A percentile compares a stretch with the other conserved stretches of the same genome.
Conservation (phyloP, 1,140 invertebrate genomes). For the Aphaenogaster rudis region DNA sequence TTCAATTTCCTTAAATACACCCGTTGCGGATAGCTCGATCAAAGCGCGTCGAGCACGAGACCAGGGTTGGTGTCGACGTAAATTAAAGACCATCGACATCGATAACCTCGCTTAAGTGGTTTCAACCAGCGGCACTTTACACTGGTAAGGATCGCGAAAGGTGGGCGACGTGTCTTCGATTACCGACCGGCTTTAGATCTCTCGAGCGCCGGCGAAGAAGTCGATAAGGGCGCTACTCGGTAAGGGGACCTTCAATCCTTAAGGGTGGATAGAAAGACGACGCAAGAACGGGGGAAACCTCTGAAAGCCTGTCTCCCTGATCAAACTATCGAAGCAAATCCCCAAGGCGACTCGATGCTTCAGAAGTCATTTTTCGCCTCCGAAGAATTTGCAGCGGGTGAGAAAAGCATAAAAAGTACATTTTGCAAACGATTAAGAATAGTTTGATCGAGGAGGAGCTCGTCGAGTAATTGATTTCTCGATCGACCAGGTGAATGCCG, state of each 20-base stretch:
- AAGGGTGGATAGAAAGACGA: slow-evolving; percentile 28
- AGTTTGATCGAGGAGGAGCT: neutral
- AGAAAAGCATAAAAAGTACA: slow-evolving; percentile 22
- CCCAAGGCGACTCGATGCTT: slow-evolving; percentile 1
- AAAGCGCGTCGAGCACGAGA: slow-evolving; percentile 9
- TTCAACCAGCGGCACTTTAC: slow-evolving; percentile 48
- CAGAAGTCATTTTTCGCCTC: slow-evolving; percentile 27
- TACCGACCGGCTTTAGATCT: slow-evolving; percentile 41
- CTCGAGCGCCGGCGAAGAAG: slow-evolving; percentile 4
- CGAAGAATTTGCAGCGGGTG: slow-evolving; percentile 23
- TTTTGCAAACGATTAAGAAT: slow-evolving; percentile 39
- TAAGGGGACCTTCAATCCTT: slow-evolving; percentile 39
- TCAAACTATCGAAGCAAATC: slow-evolving; percentile 58
- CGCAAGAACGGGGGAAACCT: neutral
- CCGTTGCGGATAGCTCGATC: slow-evolving; percentile 39
- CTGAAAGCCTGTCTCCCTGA: slow-evolving; percentile 43
- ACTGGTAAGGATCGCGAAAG: slow-evolving; percentile 7
- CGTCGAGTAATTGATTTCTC: slow-evolving; percentile 27
- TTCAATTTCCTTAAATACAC: slow-evolving; percentile 60
- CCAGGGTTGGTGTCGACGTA: slow-evolving; percentile 24
- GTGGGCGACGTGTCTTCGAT: slow-evolving; percentile 25
- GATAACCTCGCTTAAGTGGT: slow-evolving; percentile 59
- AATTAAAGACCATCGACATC: slow-evolving; percentile 53
- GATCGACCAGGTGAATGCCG: neutral
- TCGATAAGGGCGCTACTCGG: slow-evolving; percentile 33